These are phyloP conservation scores for Felis chaus DNA, from an alignment of 2,113 vertebrate species.

Conservation along the genomic window DNA sequence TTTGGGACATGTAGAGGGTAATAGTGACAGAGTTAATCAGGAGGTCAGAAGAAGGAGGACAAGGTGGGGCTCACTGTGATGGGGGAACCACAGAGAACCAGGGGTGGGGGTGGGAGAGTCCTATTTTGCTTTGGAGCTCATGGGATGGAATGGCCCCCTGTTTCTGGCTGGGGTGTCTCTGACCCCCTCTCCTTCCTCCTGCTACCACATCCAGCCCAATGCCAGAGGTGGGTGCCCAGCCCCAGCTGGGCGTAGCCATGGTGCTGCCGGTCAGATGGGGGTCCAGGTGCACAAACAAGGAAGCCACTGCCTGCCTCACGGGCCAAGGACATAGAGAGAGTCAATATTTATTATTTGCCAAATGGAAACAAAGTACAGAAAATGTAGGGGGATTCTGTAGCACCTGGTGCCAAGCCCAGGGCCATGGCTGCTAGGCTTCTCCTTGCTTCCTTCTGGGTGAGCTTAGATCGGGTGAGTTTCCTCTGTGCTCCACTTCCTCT, in stretches of 20 bases:
- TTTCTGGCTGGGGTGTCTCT: background rate
- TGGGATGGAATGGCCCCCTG: background rate
- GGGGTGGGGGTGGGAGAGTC: background rate
- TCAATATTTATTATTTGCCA: conserved; percentile 54
- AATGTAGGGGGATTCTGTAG: background rate
- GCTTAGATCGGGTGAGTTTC: background rate
- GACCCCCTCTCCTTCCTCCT: background rate
- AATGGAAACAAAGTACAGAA: background rate
- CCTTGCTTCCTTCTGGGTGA: background rate
- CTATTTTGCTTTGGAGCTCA: background rate
- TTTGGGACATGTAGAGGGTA: background rate
- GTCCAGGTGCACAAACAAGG: conserved; percentile 9
- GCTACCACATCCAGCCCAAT: background rate
- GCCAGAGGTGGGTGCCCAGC: background rate
- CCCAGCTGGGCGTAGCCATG: rapidly evolving
- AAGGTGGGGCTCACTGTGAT: background rate
- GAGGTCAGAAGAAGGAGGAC: background rate
- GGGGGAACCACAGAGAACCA: background rate
- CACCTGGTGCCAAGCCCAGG: too few relatives aligned
- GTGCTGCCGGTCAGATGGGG: background rate
- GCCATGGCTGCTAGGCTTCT: background rate
- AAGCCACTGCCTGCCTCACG: rapidly evolving
- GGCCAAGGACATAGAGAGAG: background rate
- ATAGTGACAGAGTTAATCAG: background rate
- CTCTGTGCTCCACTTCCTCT: background rate